Base-by-base conservation (phyloP, 2,113 vertebrate genomes). In the Genyomyrus donnyi region DNA sequence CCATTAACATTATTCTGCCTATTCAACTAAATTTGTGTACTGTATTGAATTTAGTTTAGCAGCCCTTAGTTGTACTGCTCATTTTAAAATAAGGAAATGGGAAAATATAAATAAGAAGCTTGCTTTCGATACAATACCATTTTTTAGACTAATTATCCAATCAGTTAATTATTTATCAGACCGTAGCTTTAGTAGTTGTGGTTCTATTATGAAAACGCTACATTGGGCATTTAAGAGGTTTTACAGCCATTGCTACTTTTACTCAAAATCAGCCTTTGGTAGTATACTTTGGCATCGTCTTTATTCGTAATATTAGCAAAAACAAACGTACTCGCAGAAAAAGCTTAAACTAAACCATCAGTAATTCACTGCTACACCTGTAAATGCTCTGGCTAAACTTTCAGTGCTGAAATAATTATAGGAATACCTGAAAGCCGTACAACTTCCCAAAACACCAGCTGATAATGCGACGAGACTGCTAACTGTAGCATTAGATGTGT, bases 401-500 rank as follows among this genome's bases (percentile, higher is more conserved):
- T 53, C 31, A 87, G 15, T 56, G 48, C 3, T 53, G 85, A 21
- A 87, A 52, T 48, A 17, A 50, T 56, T 17, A 87, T 13, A 17
- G 85, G 85, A 87, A 56, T 31, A 56, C 9, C n/a, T 42, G 27
- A 56, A 53, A 87, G 49, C 45, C 49, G 17, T 85, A n/a, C 50
- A 56, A 27, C 49, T 87, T 87, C 49, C 46, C 48, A 87, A 87
- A 87, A 56, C 85, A 87, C 50, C 13, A 52, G 15, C 15, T 53
- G 15, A 53, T 83, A 84, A 84, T 50, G 53, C 49, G 19, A 50
- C n/a, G 1, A 27, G 84, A 31, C n/a, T 90, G 24, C 85, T 90
- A 21, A 87, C 42, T 84, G 58, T 56, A 56, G 53, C 53, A 70
- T 87, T 87, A 87, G 86, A 50, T 31, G 53, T 62, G 85, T 86